Evolutionary conservation across 1,140 invertebrate species (phyloP).

Genomic region (Aplysia californica): DNA sequence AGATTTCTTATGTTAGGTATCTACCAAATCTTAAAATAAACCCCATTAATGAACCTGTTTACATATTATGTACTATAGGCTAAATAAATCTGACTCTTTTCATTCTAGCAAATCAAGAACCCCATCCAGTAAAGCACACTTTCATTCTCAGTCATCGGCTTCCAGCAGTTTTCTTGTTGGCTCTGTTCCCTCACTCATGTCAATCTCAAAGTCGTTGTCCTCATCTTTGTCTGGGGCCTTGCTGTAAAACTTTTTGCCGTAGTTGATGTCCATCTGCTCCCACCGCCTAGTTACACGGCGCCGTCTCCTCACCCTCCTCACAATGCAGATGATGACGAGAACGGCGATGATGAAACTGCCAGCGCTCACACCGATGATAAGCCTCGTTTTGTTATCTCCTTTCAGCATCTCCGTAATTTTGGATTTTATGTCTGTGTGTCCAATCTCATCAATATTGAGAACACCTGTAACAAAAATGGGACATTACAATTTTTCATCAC

Average conservation of each 20-base stretch:
- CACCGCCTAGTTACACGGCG: slow-evolving; percentile 15
- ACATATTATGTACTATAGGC: no score
- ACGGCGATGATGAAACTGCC: slow-evolving; percentile 12
- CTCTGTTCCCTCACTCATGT: slow-evolving; percentile 35
- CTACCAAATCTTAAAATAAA: no score
- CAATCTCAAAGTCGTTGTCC: slow-evolving; percentile 36
- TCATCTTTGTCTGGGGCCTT: slow-evolving; percentile 32
- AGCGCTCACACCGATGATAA: slow-evolving; percentile 29
- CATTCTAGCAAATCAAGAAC: no score
- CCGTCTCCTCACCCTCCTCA: slow-evolving; percentile 7
- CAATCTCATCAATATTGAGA: slow-evolving; percentile 18
- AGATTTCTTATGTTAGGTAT: no score
- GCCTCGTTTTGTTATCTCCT: slow-evolving; percentile 6
- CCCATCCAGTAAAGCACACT: no score
- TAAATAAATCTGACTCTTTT: no score
- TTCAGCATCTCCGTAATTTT: not conserved
- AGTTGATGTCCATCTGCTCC: slow-evolving; percentile 37
- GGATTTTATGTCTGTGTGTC: not conserved
- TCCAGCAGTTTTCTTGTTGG: slow-evolving; percentile 33
- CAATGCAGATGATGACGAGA: slow-evolving; percentile 12
- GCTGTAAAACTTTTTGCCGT: slow-evolving; percentile 33
- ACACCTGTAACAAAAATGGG: not conserved
- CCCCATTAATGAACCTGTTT: no score
- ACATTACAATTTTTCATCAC: no score
- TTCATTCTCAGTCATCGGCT: slow-evolving; percentile 10